Percentiles rank a stretch among this genome's conserved stretches.
Evolutionary conservation across 2,888 invertebrate species (phyloP).

Genomic region (Limnephilus auricula): DNA sequence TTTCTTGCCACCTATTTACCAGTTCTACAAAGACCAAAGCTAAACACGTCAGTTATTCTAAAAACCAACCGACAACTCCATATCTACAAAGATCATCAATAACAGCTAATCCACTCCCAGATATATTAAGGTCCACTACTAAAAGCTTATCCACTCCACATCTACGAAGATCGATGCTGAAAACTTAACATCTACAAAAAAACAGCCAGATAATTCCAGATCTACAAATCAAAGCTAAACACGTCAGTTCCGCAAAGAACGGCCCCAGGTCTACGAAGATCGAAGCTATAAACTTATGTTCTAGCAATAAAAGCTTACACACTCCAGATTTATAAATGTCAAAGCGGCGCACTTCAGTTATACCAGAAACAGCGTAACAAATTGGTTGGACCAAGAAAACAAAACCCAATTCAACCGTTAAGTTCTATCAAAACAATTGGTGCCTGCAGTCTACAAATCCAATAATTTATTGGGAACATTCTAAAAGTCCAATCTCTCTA

Average conservation of each 20-base stretch:
- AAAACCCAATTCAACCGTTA: neutral
- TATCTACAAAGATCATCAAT: neutral
- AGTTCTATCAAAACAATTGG: neutral
- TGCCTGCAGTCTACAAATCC: neutral
- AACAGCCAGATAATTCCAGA: too few relatives aligned
- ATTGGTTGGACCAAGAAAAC: neutral
- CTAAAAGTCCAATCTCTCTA: neutral
- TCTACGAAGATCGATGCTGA: neutral
- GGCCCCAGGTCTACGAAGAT: neutral
- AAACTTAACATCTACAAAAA: too few relatives aligned
- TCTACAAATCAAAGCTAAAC: neutral
- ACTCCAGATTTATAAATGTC: too few relatives aligned
- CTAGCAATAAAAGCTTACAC: neutral
- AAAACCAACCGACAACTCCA: neutral
- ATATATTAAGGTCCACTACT: neutral
- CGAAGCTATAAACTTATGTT: neutral
- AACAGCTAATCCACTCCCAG: neutral
- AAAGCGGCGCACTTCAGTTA: neutral
- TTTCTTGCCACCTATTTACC: neutral
- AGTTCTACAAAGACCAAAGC: neutral
- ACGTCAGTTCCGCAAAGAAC: neutral
- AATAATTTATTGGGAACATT: neutral
- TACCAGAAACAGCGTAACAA: too few relatives aligned
- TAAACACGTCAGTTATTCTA: neutral
- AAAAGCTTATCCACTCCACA: neutral